A percentile compares a stretch with the other conserved stretches of the same genome.
Evolutionary conservation across 2,113 vertebrate genomes (phyloP).

Genomic region (Dendropsophus ebraccatus): DNA sequence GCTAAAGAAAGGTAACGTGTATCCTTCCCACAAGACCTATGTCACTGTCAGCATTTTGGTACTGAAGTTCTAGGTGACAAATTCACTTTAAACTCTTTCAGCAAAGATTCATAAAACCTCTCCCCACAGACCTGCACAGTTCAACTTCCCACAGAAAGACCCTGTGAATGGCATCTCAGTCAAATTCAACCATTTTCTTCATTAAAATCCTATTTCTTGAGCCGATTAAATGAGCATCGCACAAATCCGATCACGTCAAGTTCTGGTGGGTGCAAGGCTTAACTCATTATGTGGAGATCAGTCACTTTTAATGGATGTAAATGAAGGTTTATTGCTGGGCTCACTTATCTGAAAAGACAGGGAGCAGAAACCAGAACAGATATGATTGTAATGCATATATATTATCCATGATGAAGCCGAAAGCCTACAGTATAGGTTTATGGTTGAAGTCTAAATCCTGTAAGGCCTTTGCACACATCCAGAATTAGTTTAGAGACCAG

Average conservation of each 20-base stretch:
- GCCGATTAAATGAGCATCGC: background rate
- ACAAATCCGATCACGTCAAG: background rate
- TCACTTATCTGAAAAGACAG: background rate
- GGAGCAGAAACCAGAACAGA: background rate
- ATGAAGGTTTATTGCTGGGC: background rate
- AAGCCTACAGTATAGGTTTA: no score
- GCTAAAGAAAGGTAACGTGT: no score
- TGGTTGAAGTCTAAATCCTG: background rate
- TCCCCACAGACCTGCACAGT: background rate
- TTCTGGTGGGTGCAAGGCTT: background rate
- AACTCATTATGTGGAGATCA: background rate
- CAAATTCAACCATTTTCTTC: background rate
- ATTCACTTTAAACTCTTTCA: no score
- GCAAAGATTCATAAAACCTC: no score
- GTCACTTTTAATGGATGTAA: background rate
- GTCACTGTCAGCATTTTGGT: no score
- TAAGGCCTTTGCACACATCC: no score
- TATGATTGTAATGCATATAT: background rate
- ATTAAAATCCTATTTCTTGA: conserved; percentile 23
- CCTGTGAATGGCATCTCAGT: background rate
- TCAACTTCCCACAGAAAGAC: background rate
- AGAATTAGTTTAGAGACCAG: no score
- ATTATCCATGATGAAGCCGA: background rate
- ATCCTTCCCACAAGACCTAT: no score
- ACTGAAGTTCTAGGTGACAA: no score